Base-by-base conservation (phyloP, 2,888 invertebrate genomes). In the Netelia virgata region DNA sequence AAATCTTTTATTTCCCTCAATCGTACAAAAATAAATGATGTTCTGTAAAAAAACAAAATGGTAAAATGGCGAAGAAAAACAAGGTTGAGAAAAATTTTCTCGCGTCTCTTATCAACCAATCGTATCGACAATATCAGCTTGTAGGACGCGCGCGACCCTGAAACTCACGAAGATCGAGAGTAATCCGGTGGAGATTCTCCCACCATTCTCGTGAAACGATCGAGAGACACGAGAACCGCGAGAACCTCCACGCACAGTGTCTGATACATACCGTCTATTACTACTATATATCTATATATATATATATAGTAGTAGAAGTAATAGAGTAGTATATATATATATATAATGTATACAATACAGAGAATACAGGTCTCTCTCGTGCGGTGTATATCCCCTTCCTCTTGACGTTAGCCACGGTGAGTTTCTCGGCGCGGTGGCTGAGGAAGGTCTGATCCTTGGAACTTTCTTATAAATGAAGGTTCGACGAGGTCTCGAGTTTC, bases 381-480 rank as follows among this genome's bases (percentile, higher is more conserved):
- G n/a, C 59, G 53, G 41, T 41, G 20, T 72, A 53, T 79, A 57
- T 72, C 84, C 82, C 79, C 75, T 84, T 86, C 84, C 74, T 69
- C 70, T 18, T 50, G 50, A 55, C 3, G 3, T 9, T 47, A 50
- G 28, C 28, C 81, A 36, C 47, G 43, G 68, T 16, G 36, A 63
- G 68, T 61, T 28, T 70, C 73, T 64, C 82, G 77, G 11, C 72
- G 50, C 66, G 28, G 28, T 64, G 28, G 73, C 68, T 81, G 87
- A 88, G 89, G 90, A 91, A 92, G 91, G 91, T 88, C 85, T 90
- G 87, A 92, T 90, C 91, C 92, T 92, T 91, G 92, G 91, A 87
- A 90, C 90, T 92, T 92, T 92, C 92, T 92, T 93, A 93, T 93
- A 92, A 92, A 92, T 92, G 88, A 91, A 92, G 91, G 90, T 90